phyloP scores from a whole-genome alignment of 2,888 invertebrate species.

The Chirona hameri region DNA sequence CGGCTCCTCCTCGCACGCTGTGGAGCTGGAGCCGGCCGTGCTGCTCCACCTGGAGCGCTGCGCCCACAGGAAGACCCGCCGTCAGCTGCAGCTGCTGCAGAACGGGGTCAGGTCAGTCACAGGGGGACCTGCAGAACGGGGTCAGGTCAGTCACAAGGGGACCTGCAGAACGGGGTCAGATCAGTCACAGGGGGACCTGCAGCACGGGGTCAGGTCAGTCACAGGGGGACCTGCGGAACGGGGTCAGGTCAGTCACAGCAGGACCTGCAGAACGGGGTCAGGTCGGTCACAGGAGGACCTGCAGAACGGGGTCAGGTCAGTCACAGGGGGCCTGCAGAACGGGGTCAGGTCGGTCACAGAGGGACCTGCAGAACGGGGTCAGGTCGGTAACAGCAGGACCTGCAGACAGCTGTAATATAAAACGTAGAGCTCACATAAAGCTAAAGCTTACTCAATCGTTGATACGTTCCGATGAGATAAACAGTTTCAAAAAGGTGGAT shows the following conservation, averaged over 20 bases:
- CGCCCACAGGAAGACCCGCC: constrained; percentile 42
- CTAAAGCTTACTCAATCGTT: no score
- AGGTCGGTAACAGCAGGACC: no score
- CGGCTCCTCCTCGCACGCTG: constrained; percentile 26
- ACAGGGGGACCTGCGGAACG: neutral
- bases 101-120: neutral
- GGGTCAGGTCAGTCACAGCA: neutral
- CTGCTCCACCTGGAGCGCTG: constrained; percentile 45
- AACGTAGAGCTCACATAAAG: no score
- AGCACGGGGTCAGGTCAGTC: neutral
- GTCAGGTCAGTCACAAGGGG: neutral
- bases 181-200: neutral
- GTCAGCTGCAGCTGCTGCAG: constrained; percentile 5
- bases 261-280: neutral
- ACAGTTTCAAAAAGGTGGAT: no score
- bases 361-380: no score
- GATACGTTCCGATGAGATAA: no score
- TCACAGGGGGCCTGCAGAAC: no score
- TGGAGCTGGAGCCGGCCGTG: constrained; percentile 42
- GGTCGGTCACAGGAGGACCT: neutral
- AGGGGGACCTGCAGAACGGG: neutral
- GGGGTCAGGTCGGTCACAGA: neutral
- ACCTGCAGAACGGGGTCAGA: neutral
- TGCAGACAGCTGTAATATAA: no score
- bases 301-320: neutral